Evolutionary conservation across 1,140 invertebrate genomes (phyloP).

Genomic region (Procambarus clarkii): DNA sequence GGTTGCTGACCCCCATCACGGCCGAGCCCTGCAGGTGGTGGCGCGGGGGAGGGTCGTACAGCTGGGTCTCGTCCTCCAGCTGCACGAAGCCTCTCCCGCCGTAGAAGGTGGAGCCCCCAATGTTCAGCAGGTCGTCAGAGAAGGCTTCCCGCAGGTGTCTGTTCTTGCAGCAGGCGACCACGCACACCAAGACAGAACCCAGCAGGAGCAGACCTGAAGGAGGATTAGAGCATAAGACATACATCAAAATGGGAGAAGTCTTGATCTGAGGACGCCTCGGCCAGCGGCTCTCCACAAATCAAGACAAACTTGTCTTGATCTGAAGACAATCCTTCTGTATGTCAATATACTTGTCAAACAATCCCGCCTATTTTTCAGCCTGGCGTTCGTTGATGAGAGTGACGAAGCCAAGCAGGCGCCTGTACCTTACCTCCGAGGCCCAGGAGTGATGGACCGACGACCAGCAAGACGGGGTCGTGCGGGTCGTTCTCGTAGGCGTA

Average conservation of each 20-base stretch:
- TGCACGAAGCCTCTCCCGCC: constrained; percentile 15
- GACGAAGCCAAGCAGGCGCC: too few species aligned
- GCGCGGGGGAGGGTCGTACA: neutral
- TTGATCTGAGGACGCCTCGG: too few species aligned
- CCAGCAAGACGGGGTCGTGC: constrained; percentile 17
- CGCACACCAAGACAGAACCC: constrained; percentile 36
- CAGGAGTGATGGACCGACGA: constrained; percentile 28
- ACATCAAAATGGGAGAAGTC: too few species aligned
- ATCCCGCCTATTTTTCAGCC: too few species aligned
- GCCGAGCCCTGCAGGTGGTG: neutral
- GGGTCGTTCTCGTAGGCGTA: constrained; percentile 23
- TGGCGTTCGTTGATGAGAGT: too few species aligned
- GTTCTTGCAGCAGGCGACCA: constrained; percentile 50
- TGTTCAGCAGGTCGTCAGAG: constrained; percentile 50
- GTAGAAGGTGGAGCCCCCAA: constrained; percentile 58
- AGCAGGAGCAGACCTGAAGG: constrained; percentile 42
- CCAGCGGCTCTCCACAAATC: too few species aligned
- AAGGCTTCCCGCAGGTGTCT: constrained; percentile 10
- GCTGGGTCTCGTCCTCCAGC: constrained; percentile 13
- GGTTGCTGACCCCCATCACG: constrained; percentile 10
- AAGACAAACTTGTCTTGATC: too few species aligned
- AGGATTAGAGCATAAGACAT: too few species aligned
- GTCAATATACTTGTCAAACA: too few species aligned
- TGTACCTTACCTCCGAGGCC: constrained; percentile 48
- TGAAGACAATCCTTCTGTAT: too few species aligned